These are phyloP conservation scores for Melipona beecheii DNA, from an alignment of 2,888 invertebrate species.

Conservation along the genomic window DNA sequence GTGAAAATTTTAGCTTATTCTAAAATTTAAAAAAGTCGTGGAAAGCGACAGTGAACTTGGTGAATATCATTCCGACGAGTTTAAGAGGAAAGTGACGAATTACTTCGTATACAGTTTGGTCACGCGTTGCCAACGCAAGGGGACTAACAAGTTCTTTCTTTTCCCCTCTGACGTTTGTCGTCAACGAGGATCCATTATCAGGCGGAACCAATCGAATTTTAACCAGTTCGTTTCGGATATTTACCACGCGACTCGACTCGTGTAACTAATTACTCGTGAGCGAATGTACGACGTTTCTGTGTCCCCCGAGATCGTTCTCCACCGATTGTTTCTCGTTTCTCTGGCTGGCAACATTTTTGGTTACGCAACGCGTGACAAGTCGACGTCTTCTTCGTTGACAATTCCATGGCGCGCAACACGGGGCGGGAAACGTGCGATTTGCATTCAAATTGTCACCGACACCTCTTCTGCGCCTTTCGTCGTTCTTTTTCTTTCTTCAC, in stretches of 20 bases:
- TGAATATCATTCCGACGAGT: too few relatives aligned
- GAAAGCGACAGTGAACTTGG: too few relatives aligned
- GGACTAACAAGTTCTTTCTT: neutral
- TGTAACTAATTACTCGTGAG: neutral
- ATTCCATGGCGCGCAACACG: slow-evolving; percentile 55
- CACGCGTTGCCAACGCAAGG: too few relatives aligned
- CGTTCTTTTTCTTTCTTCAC: neutral
- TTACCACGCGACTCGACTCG: neutral
- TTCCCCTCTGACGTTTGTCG: neutral
- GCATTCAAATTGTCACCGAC: slow-evolving; percentile 54
- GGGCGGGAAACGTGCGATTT: slow-evolving; percentile 59
- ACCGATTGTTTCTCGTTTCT: slow-evolving; percentile 5
- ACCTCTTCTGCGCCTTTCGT: slow-evolving; percentile 16
- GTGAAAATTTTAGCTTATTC: too few relatives aligned
- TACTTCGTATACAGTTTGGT: too few relatives aligned
- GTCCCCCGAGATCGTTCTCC: too few relatives aligned
- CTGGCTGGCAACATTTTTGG: neutral
- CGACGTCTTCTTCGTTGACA: slow-evolving; percentile 30
- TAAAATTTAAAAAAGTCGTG: too few relatives aligned
- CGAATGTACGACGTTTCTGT: too few relatives aligned
- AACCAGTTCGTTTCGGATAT: neutral
- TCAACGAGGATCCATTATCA: neutral
- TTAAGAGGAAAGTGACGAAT: too few relatives aligned
- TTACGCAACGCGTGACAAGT: slow-evolving; percentile 28
- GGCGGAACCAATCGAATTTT: neutral